Evolutionary conservation across 2,797 vertebrate genomes (phyloP).

Genomic region (Intellagama lesueurii): DNA sequence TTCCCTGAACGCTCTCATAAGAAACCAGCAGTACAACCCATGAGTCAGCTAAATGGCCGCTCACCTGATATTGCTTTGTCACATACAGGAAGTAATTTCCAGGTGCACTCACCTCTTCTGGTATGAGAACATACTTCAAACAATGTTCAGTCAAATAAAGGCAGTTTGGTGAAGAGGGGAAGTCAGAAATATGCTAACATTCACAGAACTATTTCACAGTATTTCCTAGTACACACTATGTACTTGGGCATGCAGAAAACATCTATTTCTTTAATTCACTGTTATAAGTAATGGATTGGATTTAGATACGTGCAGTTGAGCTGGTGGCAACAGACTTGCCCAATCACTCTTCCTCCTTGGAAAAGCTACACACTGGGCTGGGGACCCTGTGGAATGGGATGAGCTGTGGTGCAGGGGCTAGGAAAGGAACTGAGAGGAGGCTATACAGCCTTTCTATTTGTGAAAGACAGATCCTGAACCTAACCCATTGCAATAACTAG

Average conservation of each 20-base stretch:
- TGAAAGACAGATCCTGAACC: not conserved
- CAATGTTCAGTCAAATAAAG: conserved; percentile 35
- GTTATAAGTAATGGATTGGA: not conserved
- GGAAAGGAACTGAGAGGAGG: not conserved
- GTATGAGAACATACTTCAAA: not conserved
- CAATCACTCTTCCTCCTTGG: not conserved
- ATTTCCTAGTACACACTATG: too few relatives aligned
- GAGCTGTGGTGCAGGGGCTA: too few relatives aligned
- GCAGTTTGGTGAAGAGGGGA: not conserved
- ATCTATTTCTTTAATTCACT: not conserved
- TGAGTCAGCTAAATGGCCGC: conserved; percentile 53
- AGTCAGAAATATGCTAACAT: not conserved
- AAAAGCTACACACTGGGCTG: not conserved
- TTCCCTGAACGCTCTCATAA: conserved; percentile 19
- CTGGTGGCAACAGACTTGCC: not conserved
- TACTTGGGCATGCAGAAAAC: not conserved
- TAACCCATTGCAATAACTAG: not conserved
- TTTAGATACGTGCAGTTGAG: not conserved
- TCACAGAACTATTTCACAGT: not conserved
- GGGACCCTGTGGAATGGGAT: too few relatives aligned
- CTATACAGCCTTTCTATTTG: not conserved
- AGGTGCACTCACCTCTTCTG: conserved; percentile 25
- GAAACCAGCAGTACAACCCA: not conserved
- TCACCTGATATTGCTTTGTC: conserved; percentile 17
- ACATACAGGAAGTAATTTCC: not conserved